Percentiles rank a stretch among this genome's conserved stretches.
Conservation (phyloP, 92 coral and sea anemone species). For the Porites evermanni region DNA sequence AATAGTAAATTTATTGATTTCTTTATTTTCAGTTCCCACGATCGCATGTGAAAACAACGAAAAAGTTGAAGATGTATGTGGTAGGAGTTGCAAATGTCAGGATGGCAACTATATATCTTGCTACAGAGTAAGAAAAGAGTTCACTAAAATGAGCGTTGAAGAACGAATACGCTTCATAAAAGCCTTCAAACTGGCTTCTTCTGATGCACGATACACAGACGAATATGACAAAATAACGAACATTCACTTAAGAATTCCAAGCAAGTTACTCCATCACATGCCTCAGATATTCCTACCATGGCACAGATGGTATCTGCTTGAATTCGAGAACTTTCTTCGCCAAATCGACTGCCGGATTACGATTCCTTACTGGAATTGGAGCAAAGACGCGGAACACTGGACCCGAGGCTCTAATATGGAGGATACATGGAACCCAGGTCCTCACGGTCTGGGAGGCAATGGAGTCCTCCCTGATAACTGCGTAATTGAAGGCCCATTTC, state of each 20-base stretch:
- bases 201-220: slow-evolving; percentile 68
- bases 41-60: neutral
- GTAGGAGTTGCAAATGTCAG: slow-evolving; percentile 58
- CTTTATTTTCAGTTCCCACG: neutral
- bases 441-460: slow-evolving; percentile 65
- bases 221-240: slow-evolving; percentile 64
- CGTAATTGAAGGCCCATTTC: slow-evolving; percentile 65
- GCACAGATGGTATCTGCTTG: slow-evolving; percentile 75
- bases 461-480: slow-evolving; percentile 42
- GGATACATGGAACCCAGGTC: slow-evolving; percentile 63
- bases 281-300: slow-evolving; percentile 77
- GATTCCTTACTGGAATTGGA: slow-evolving; percentile 82
- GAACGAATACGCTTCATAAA: slow-evolving; percentile 72
- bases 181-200: slow-evolving; percentile 69
- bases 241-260: slow-evolving; percentile 64
- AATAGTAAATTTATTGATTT: neutral
- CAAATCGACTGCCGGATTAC: slow-evolving; percentile 75
- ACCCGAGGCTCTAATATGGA: neutral
- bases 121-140: slow-evolving; percentile 74
- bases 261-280: slow-evolving; percentile 67
- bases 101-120: slow-evolving; percentile 53
- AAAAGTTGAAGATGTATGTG: slow-evolving; percentile 49
- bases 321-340: slow-evolving; percentile 70
- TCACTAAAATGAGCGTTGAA: slow-evolving; percentile 66
- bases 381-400: slow-evolving; percentile 32